A percentile compares a stretch with the other conserved stretches of the same genome.
Evolutionary conservation across 1,140 invertebrate species (phyloP).

Genomic region (Caenorhabditis briggsae): DNA sequence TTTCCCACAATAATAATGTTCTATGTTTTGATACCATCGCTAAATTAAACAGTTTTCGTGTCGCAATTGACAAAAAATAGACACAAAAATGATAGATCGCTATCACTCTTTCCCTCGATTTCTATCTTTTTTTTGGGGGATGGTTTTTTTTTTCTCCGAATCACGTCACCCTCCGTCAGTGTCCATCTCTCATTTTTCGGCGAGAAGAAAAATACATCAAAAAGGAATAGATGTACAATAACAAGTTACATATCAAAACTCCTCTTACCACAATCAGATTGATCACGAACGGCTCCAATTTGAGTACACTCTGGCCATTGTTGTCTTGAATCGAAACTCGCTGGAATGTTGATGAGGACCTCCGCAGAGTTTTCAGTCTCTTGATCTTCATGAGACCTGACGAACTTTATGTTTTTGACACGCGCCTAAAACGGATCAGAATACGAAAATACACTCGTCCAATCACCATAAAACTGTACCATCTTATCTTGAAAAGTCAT

Average conservation of each 20-base stretch:
- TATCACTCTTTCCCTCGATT: not conserved
- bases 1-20: not conserved
- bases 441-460: not conserved
- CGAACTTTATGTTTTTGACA: constrained; percentile 29
- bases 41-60: constrained; percentile 37
- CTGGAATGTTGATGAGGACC: not conserved
- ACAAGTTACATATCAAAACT: not conserved
- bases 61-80: constrained; percentile 10
- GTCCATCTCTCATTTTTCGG: not conserved
- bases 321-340: constrained; percentile 26
- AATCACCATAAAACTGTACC: not conserved
- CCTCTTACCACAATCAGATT: constrained; percentile 27
- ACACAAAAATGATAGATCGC: constrained; percentile 24
- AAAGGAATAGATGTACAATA: not conserved
- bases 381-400: constrained; percentile 11
- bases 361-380: not conserved
- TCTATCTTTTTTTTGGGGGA: not conserved
- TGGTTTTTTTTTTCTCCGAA: constrained; percentile 22
- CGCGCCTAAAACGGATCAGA: constrained; percentile 12
- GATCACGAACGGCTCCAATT: constrained; percentile 51
- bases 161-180: constrained; percentile 27
- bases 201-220: not conserved
- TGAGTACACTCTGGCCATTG: constrained; percentile 31
- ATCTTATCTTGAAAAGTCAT: constrained; percentile 52
- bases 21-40: not conserved